Evolutionary conservation across 37 sponge, comb jelly and placozoan species (phyloP), one percentile per base, ranked within the genome.

Genomic region (Oscarella lobularis): DNA sequence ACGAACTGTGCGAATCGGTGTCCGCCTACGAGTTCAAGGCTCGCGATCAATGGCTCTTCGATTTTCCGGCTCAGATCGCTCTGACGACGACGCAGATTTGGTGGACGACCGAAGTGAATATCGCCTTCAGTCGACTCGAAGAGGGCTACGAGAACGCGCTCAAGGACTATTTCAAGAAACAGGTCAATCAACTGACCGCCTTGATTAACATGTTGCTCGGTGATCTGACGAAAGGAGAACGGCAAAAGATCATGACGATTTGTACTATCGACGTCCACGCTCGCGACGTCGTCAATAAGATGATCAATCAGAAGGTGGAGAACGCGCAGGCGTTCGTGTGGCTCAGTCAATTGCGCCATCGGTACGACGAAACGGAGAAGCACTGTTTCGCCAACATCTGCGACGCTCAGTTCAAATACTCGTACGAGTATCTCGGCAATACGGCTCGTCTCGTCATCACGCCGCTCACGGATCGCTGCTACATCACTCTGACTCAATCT

Each of bases 381-480:
- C 74, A 84, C 54, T 85, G 87, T 14, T 33, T 84, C n/a, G 86
- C 92, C 74, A 87, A 85, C 55, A 96, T 96, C 82, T 92, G 92
- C 72, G 87, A 96, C 80, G 97, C 92, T 35, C 79, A 91, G 76
- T 96, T 96, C 73, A 68, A 73, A 40, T 96, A 96, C 39, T 90
- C 89, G 83, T 92, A 96, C 80, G 98, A 96, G 76, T 92, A 89
- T 38, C 83, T 96, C n/a, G 98, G 98, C 40, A 92, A 93, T 67
- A 90, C 93, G 3, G 98, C 92, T 75, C 73, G 98, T 35, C 86
- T 96, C 20, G 98, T 96, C 37, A 92, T 96, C 75, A 96, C 98
- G 3, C 98, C 98, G 0, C 87, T 96, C 34, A 96, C 98, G 77
- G 98, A 96, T 75, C 82, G 98, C 35, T 96, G 98, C 73, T 96